These are phyloP conservation scores for Meleagris gallopavo DNA, from an alignment of 2,113 vertebrate genomes.

Conservation along the genomic window DNA sequence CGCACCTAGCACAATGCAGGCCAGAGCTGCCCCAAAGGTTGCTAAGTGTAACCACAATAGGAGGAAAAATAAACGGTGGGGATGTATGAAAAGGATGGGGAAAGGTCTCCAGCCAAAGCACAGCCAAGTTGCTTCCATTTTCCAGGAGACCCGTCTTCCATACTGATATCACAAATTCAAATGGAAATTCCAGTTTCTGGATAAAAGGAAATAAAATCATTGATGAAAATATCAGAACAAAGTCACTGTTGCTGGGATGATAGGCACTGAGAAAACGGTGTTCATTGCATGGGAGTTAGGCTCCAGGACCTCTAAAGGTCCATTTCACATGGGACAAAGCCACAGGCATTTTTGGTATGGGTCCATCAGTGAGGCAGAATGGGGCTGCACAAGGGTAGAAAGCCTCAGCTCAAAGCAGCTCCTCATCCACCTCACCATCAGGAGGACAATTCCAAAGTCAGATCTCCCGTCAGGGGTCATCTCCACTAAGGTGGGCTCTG, in stretches of 20 bases:
- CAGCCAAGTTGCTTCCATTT: background rate
- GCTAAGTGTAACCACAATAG: background rate
- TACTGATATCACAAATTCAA: background rate
- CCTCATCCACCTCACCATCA: background rate
- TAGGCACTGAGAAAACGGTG: background rate
- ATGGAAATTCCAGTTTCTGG: background rate
- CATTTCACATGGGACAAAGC: background rate
- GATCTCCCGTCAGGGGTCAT: background rate
- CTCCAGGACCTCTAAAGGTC: too few relatives aligned
- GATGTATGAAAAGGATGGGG: background rate
- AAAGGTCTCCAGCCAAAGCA: background rate
- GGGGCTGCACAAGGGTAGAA: background rate
- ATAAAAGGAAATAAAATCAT: background rate
- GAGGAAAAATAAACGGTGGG: background rate
- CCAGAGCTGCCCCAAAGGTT: background rate
- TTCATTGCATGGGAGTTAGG: too few relatives aligned
- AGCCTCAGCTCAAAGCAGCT: background rate
- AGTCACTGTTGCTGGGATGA: background rate
- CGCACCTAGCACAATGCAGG: background rate
- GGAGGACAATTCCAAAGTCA: background rate
- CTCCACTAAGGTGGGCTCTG: background rate
- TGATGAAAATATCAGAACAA: background rate
- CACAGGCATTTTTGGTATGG: fast-evolving
- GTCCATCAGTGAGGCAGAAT: background rate
- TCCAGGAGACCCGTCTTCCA: background rate